phyloP scores from a whole-genome alignment of 35 echinoderm and acorn worm genomes.

The Patiria miniata region DNA sequence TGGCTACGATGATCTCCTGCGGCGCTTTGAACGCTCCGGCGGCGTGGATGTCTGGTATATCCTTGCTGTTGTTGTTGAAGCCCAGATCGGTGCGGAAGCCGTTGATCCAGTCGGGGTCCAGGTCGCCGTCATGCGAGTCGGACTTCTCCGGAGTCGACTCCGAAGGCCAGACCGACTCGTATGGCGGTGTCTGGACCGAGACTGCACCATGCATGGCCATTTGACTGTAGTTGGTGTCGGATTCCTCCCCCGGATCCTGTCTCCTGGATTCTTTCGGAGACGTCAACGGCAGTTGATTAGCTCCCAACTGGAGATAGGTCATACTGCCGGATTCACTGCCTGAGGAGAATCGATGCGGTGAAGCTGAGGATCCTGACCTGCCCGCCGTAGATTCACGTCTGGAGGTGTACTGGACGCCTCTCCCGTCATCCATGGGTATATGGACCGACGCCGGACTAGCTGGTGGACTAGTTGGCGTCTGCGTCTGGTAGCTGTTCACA shows the following conservation, averaged over 20 bases:
- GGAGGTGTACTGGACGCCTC: constrained; percentile 8
- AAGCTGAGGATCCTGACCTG: neutral
- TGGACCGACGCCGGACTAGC: neutral
- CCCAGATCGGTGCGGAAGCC: neutral
- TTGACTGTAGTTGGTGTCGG: neutral
- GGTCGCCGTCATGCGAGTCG: neutral
- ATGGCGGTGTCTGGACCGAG: neutral
- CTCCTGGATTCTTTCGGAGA: neutral
- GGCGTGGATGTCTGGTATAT: neutral
- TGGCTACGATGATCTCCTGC: neutral
- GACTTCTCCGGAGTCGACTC: neutral
- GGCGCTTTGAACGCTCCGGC: neutral
- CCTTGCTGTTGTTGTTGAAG: constrained; percentile 26
- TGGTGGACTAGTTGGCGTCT: neutral
- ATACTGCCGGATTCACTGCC: neutral
- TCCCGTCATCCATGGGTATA: neutral
- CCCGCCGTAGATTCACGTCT: neutral
- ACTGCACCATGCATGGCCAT: neutral
- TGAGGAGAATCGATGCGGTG: neutral
- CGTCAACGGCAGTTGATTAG: neutral
- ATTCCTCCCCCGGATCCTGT: neutral
- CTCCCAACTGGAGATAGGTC: constrained; percentile 9
- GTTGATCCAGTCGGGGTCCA: neutral
- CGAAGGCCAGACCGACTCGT: constrained; percentile 13
- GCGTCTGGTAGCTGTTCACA: neutral